These are phyloP conservation scores for Brachionichthys hirsutus DNA, from an alignment of 2,113 vertebrate genomes.

Conservation along the genomic window DNA sequence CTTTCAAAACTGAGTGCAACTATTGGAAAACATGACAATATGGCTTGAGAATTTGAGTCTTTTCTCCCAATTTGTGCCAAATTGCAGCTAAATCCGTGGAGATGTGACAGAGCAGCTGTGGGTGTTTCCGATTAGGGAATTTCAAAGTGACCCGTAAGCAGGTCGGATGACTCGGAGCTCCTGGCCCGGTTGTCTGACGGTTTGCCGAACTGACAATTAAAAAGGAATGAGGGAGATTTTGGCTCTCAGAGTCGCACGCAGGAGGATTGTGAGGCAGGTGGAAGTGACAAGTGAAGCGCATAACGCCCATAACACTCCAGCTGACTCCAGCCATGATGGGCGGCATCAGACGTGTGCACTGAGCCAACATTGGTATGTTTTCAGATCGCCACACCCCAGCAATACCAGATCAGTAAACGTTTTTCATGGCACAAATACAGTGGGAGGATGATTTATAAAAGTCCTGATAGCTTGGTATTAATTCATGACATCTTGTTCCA, in stretches of 20 bases:
- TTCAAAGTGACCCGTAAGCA: slow-evolving; percentile 11
- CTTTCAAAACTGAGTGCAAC: not conserved
- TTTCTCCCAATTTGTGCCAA: slow-evolving; percentile 8
- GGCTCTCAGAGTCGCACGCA: slow-evolving; percentile 29
- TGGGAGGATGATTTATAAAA: not conserved
- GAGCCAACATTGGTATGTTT: slow-evolving; percentile 7
- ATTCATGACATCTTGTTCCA: not conserved
- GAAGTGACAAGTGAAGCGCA: slow-evolving; percentile 20
- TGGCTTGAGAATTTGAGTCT: not conserved
- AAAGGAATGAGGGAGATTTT: slow-evolving; percentile 17
- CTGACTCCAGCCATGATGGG: not conserved
- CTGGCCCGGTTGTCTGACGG: not conserved
- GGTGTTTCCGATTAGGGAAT: not conserved
- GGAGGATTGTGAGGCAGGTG: not conserved
- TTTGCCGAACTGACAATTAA: slow-evolving; percentile 25
- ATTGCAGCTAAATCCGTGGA: slow-evolving; percentile 4
- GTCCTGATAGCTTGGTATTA: not conserved
- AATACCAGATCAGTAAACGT: slow-evolving; percentile 1
- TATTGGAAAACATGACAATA: slow-evolving; percentile 3
- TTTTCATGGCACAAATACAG: not conserved
- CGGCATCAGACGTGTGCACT: slow-evolving; percentile 6
- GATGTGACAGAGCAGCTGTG: not conserved
- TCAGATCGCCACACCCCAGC: not conserved
- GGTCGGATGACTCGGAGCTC: slow-evolving; percentile 9
- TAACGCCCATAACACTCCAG: not conserved